Evolutionary conservation across 1,140 invertebrate genomes (phyloP), one percentile per base, ranked within the genome.

Genomic region (Asobara japonica): DNA sequence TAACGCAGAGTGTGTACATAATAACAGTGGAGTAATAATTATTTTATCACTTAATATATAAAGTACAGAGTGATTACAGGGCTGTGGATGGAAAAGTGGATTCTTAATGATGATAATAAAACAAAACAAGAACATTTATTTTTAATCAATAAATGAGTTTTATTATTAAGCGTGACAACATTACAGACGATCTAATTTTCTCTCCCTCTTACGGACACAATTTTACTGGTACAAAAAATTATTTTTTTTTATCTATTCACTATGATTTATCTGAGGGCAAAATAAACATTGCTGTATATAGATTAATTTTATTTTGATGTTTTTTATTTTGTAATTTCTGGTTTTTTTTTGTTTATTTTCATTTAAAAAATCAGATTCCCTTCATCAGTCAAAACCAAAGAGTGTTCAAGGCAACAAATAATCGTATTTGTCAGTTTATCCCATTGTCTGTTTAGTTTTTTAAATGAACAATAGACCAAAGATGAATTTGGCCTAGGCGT

Each of bases 211-310:
- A 69, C 62, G 67, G 65, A 77, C 56, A 71, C 75, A 72, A 83
- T 81, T 79, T 80, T 8, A 64, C 29, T 64, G 7, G 1, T 31
- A 36, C 13, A 38, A 38, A 38, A 82, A 75, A 67, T 78, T 75
- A 74, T 78, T 74, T 74, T 75, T 78, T 73, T 71, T 80, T 82
- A 86, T 78, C n/a, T 72, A 84, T 71, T 72, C 67, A 80, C 83
- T 78, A 80, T 79, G 77, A 74, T 82, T 84, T 82, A 80, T 69
- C 79, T 81, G 77, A 81, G 74, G 73, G 72, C 74, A 81, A 86
- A 85, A 84, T 83, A 85, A 86, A 79, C 71, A 78, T 10, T 60
- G 76, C 79, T 87, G 83, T 86, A 86, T 79, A 87, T 87, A 86
- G 81, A 85, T 76, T 80, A 56, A 56, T 71, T 73, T 70, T 65